Evolutionary conservation across 2,797 vertebrate species (phyloP).

Genomic region (Merluccius polli): DNA sequence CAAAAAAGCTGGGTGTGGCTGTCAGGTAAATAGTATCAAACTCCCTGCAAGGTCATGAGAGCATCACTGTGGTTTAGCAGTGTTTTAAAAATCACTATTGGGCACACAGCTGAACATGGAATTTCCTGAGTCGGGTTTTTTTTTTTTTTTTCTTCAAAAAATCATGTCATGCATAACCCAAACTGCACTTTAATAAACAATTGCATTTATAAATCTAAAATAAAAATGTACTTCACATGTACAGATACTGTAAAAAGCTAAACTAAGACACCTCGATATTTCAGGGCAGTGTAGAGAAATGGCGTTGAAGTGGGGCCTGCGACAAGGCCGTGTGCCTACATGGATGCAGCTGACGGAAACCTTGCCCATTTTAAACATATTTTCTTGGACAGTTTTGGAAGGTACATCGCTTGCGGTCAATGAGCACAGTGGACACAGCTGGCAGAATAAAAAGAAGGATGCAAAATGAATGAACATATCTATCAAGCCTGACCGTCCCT

Average conservation of each 20-base stretch:
- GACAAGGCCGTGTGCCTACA: not conserved
- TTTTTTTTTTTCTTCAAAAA: not conserved
- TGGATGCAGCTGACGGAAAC: not conserved
- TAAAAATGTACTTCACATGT: not conserved
- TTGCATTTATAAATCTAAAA: not conserved
- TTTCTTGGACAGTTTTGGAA: slow-evolving; percentile 1
- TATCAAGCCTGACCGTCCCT: slow-evolving; percentile 15
- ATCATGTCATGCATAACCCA: not conserved
- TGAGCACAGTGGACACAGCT: not conserved
- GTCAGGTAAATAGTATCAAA: slow-evolving; percentile 34
- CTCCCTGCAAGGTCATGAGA: slow-evolving; percentile 28
- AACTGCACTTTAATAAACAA: not conserved
- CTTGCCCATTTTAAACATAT: not conserved
- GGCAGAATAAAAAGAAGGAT: slow-evolving; percentile 17
- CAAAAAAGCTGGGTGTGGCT: slow-evolving; percentile 40
- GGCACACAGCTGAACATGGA: not conserved
- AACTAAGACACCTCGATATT: not conserved
- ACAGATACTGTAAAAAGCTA: not conserved
- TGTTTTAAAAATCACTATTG: not conserved
- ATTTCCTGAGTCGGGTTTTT: not conserved
- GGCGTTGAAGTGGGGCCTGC: not conserved
- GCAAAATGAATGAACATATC: slow-evolving; percentile 30
- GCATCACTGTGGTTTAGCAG: slow-evolving; percentile 34
- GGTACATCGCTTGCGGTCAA: not conserved
- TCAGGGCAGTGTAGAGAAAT: not conserved